Evolutionary conservation across 2,888 invertebrate genomes (phyloP).

Genomic region (Steinernema hermaphroditum): DNA sequence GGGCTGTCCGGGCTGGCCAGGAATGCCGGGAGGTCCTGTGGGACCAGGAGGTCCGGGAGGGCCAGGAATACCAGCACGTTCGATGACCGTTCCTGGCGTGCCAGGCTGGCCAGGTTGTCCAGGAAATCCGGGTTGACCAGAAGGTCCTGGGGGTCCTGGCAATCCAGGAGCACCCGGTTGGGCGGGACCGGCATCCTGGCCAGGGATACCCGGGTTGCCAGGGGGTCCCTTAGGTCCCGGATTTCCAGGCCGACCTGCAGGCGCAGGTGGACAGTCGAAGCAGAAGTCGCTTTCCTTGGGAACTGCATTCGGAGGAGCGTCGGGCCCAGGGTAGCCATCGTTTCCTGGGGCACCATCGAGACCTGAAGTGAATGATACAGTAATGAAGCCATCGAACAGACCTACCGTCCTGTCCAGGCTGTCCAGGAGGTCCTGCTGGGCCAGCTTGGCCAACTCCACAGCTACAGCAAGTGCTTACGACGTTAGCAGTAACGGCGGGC

Average conservation of each 20-base stretch:
- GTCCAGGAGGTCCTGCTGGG: conserved; percentile 44
- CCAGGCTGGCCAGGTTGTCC: conserved; percentile 32
- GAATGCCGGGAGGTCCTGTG: conserved; percentile 46
- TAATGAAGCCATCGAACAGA: no score
- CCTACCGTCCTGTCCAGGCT: conserved; percentile 39
- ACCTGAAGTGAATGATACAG: conserved; percentile 16
- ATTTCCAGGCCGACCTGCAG: conserved; percentile 37
- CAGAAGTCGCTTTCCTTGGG: conserved; percentile 20
- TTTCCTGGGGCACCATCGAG: conserved; percentile 41
- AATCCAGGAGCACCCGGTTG: conserved; percentile 35
- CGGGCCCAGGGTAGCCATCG: conserved; percentile 49
- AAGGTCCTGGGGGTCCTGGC: conserved; percentile 24
- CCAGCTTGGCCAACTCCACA: conserved; percentile 49
- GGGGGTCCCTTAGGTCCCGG: conserved; percentile 45
- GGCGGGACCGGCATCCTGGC: conserved; percentile 31
- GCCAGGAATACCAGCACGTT: conserved; percentile 14
- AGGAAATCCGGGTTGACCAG: conserved; percentile 30
- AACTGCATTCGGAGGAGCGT: conserved; percentile 36
- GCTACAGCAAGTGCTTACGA: conserved; percentile 41
- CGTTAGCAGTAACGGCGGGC: not conserved
- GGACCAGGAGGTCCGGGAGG: conserved; percentile 45
- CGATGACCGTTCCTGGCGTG: conserved; percentile 15
- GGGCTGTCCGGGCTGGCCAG: conserved; percentile 40
- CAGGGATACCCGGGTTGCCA: conserved; percentile 46
- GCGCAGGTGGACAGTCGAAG: conserved; percentile 11